phyloP scores from a whole-genome alignment of 1,140 invertebrate genomes.

The Tetranychus urticae region DNA sequence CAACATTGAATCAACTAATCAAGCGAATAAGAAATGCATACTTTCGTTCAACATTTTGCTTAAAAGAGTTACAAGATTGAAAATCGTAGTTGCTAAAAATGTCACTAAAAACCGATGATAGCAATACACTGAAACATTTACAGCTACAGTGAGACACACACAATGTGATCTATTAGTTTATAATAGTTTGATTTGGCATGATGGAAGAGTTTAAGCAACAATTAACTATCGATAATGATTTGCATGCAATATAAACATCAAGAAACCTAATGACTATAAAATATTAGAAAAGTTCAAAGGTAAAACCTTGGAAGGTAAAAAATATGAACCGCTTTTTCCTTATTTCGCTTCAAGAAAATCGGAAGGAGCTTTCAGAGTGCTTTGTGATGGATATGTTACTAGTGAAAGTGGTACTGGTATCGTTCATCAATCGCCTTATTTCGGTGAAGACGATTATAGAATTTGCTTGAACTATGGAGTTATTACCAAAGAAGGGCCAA shows the following conservation, averaged over 20 bases:
- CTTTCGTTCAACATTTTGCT: too few relatives aligned
- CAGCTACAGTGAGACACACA: too few relatives aligned
- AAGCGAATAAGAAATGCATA: too few relatives aligned
- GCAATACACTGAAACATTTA: too few relatives aligned
- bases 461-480: constrained; percentile 58
- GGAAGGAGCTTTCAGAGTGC: constrained; percentile 54
- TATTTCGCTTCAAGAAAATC: constrained; percentile 43
- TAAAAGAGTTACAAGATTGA: too few relatives aligned
- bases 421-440: constrained; percentile 96
- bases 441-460: constrained; percentile 88
- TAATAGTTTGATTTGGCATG: too few relatives aligned
- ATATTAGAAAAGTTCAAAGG: constrained; percentile 59
- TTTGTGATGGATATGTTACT: constrained; percentile 80
- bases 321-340: constrained; percentile 71
- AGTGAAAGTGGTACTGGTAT: constrained; percentile 93
- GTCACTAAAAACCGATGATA: too few relatives aligned
- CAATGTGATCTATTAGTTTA: too few relatives aligned
- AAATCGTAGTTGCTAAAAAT: too few relatives aligned
- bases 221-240: too few relatives aligned
- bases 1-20: too few relatives aligned
- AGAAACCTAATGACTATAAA: constrained; percentile 43
- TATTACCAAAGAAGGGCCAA: constrained; percentile 55
- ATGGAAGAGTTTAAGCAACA: too few relatives aligned
- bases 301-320: constrained; percentile 45
- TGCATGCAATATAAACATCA: constrained; percentile 28